These are phyloP conservation scores for Rhyzopertha dominica DNA, from an alignment of 1,140 invertebrate species.

Conservation along the genomic window DNA sequence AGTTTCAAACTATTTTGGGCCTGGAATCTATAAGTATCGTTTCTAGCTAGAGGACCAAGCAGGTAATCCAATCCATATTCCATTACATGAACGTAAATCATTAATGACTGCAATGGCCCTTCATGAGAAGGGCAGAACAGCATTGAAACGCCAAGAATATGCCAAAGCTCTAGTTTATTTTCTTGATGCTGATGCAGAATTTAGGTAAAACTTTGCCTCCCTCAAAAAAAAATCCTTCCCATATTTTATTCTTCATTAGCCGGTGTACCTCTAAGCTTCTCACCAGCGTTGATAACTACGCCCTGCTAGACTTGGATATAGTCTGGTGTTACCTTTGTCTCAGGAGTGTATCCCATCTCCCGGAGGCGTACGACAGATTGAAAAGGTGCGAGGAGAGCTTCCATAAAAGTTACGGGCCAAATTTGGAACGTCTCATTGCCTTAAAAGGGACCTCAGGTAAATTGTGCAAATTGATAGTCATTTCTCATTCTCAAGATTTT, in stretches of 20 bases:
- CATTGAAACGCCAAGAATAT: constrained; percentile 60
- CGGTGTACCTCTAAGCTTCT: constrained; percentile 64
- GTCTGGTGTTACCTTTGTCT: constrained; percentile 80
- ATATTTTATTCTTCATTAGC: constrained; percentile 39
- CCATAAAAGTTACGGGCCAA: constrained; percentile 62
- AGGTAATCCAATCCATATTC: constrained; percentile 64
- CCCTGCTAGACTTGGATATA: constrained; percentile 73
- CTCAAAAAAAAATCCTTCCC: not conserved
- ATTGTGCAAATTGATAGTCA: constrained; percentile 6
- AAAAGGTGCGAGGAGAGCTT: constrained; percentile 62
- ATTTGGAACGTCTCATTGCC: constrained; percentile 61
- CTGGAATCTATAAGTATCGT: too few relatives aligned
- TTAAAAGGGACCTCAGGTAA: constrained; percentile 61
- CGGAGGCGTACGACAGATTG: constrained; percentile 65
- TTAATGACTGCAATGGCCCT: constrained; percentile 68
- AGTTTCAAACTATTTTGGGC: not conserved
- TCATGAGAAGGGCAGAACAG: constrained; percentile 68
- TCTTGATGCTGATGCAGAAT: constrained; percentile 70
- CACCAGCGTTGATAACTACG: constrained; percentile 72
- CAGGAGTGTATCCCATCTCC: constrained; percentile 62
- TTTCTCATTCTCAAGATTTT: constrained; percentile 7
- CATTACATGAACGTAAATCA: constrained; percentile 58
- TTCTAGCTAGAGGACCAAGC: constrained; percentile 70
- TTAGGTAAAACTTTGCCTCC: constrained; percentile 57
- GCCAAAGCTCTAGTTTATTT: constrained; percentile 64